Evolutionary conservation across 2,797 vertebrate genomes (phyloP), one percentile per base, ranked within the genome.

Genomic region (Coregonus sp.): DNA sequence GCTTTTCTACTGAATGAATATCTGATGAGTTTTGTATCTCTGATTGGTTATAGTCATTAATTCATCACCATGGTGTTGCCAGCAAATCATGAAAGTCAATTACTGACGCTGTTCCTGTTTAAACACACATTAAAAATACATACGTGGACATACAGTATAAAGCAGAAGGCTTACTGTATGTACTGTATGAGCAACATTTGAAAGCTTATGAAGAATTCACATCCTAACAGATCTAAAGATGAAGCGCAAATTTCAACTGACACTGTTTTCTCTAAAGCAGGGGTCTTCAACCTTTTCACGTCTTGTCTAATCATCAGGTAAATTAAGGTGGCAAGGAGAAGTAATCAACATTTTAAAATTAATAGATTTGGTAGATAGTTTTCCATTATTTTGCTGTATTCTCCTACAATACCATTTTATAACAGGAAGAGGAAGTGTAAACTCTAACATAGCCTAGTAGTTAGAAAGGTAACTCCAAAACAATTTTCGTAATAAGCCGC

Each of bases 101-200:
- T 73, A 66, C 51, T 50, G 66, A 80, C 16, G 65, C 51, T n/a
- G 25, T 11, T 70, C 56, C 54, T 67, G 70, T 82, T 82, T 73
- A 56, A 78, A 73, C 56, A 2, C n/a, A 72, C 35, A 79, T 90
- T 73, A 86, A 89, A 86, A 75, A 89, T 86, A 75, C 72, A 90
- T 70, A 54, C 29, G 54, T 70, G 20, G 77, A 74, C 77, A 71
- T 81, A 82, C 75, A 71, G 40, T 47, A 47, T 11, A 12, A 75
- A 72, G 29, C 73, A 25, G 72, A 72, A 79, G 80, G 71, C 80
- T 33, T 86, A 47, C 40, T 47, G 40, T 75, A 81, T 86, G 78
- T 74, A 86, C 78, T 80, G 40, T 47, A 47, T 9, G 40, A 88
- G 74, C 80, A 72, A 11, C 81, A 78, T 85, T 82, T 80, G 73